Evolutionary conservation across 2,113 vertebrate species (phyloP).

Genomic region (Empidonax alnorum): DNA sequence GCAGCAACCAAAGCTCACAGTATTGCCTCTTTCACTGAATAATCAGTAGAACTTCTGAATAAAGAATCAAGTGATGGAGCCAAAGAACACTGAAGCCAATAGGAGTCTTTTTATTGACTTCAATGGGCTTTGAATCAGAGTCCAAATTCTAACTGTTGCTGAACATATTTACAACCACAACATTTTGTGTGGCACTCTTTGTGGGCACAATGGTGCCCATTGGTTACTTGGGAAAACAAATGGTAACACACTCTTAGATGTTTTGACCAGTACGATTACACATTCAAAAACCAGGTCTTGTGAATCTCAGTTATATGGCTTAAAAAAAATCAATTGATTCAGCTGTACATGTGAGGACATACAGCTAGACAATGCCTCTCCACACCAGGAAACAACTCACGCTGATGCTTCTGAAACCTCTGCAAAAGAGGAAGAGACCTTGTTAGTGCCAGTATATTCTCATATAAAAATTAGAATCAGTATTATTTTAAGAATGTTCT

Average conservation of each 20-base stretch:
- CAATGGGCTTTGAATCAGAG: slow-evolving; percentile 43
- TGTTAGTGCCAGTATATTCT: neutral
- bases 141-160: slow-evolving; percentile 31
- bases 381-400: neutral
- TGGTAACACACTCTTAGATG: neutral
- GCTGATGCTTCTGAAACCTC: neutral
- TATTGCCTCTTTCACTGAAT: slow-evolving; percentile 21
- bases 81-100: slow-evolving; percentile 49
- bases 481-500: neutral
- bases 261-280: neutral
- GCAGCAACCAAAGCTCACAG: neutral
- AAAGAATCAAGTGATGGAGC: slow-evolving; percentile 32
- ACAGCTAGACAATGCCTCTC: neutral
- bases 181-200: slow-evolving; percentile 15
- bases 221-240: slow-evolving; percentile 21
- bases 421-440: neutral
- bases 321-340: neutral
- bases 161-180: slow-evolving; percentile 41
- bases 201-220: neutral
- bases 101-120: slow-evolving; percentile 40
- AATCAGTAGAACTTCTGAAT: slow-evolving; percentile 40
- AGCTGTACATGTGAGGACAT: neutral
- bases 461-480: neutral
- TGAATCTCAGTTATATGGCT: neutral
- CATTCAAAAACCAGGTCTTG: neutral